phyloP scores from a whole-genome alignment of 2,888 invertebrate species.

The Protophormia terraenovae region DNA sequence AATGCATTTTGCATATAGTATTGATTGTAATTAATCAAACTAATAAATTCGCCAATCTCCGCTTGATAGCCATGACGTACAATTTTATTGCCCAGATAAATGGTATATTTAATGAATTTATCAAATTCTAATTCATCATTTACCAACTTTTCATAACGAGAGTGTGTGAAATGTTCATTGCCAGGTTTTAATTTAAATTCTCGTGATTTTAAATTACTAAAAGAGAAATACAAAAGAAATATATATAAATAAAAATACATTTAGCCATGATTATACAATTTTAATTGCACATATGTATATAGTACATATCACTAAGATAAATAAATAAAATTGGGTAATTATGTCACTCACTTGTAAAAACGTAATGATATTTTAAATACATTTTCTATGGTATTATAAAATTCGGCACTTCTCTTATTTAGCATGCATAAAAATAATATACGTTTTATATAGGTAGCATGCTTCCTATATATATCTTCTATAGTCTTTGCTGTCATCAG shows the following conservation, averaged over 20 bases:
- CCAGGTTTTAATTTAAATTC: constrained; percentile 73
- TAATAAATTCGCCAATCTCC: constrained; percentile 80
- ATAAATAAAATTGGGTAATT: constrained; percentile 13
- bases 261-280: constrained; percentile 26
- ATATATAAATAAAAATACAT: not conserved
- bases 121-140: constrained; percentile 79
- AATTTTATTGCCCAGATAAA: constrained; percentile 80
- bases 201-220: constrained; percentile 77
- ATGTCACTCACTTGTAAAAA: constrained; percentile 77
- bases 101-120: constrained; percentile 78
- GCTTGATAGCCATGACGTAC: constrained; percentile 80
- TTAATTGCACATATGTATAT: not conserved
- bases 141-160: constrained; percentile 77
- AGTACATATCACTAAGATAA: not conserved
- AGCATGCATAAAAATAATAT: constrained; percentile 89
- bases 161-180: constrained; percentile 76
- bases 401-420: constrained; percentile 86
- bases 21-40: constrained; percentile 80
- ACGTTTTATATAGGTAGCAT: constrained; percentile 88
- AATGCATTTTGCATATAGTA: constrained; percentile 74
- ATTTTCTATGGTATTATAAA: constrained; percentile 87
- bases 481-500: constrained; percentile 85
- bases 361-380: constrained; percentile 88
- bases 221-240: not conserved
- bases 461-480: constrained; percentile 88